phyloP scores from a whole-genome alignment of 2,888 invertebrate genomes.

The Apomyelois bistriatella region DNA sequence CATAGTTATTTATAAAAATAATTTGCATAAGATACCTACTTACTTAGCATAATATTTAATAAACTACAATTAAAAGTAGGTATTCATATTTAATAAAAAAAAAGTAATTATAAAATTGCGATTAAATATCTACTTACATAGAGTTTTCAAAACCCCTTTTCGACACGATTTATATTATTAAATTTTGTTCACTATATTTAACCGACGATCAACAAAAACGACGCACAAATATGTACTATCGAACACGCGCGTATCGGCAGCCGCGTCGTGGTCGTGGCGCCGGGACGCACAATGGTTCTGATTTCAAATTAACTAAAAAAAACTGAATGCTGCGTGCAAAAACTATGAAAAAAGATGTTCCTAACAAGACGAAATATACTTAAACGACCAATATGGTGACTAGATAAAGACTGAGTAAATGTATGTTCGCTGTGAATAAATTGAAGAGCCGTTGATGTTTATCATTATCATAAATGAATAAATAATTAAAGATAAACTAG shows the following conservation, averaged over 20 bases:
- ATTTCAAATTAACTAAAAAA: constrained; percentile 6
- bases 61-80: no score
- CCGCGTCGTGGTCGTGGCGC: constrained; percentile 22
- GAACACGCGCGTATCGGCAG: constrained; percentile 40
- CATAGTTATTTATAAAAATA: no score
- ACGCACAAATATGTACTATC: constrained; percentile 54
- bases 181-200: constrained; percentile 21
- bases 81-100: no score
- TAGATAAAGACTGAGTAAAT: constrained; percentile 42
- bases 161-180: no score
- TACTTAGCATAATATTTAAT: no score
- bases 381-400: constrained; percentile 37
- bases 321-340: constrained; percentile 8
- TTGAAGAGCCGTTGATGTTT: constrained; percentile 31
- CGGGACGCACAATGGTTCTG: constrained; percentile 25
- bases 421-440: constrained; percentile 21
- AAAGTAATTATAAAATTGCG: no score
- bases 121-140: neutral
- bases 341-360: neutral
- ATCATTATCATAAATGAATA: constrained; percentile 53
- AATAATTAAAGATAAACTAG: constrained; percentile 27
- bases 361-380: neutral
- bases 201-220: constrained; percentile 43
- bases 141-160: neutral
- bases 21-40: no score